These are phyloP conservation scores for Carollia perspicillata DNA, from an alignment of 2,113 vertebrate genomes.

Conservation along the genomic window DNA sequence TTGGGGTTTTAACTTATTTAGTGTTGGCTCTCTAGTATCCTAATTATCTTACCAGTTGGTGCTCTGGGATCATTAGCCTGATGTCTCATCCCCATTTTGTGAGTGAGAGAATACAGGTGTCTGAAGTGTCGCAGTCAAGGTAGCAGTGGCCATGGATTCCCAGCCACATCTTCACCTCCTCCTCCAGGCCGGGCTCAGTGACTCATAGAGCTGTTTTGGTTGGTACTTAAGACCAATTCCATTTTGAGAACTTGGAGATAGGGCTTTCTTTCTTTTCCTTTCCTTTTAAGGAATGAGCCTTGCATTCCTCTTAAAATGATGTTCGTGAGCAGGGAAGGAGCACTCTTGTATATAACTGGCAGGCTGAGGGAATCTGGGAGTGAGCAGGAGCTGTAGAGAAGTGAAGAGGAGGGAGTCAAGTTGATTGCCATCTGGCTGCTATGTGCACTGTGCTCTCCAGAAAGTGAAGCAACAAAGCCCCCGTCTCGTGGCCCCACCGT, in stretches of 20 bases:
- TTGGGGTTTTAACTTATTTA: background rate
- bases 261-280: background rate
- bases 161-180: background rate
- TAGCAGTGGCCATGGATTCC: background rate
- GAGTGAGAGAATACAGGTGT: background rate
- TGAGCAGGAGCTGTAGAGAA: background rate
- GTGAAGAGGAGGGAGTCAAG: background rate
- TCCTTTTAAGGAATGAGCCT: background rate
- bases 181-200: background rate
- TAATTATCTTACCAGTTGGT: background rate
- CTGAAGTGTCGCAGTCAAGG: background rate
- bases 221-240: background rate
- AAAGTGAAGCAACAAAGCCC: background rate
- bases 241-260: background rate
- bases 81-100: background rate
- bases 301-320: constrained; percentile 22
- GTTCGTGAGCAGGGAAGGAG: background rate
- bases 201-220: background rate
- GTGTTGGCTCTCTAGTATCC: background rate
- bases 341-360: background rate
- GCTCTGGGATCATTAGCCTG: background rate
- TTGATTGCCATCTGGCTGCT: background rate
- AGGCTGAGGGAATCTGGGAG: background rate
- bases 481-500: background rate
- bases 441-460: background rate